Base-by-base conservation (phyloP, 2,888 invertebrate genomes). In the Nomada fabriciana region DNA sequence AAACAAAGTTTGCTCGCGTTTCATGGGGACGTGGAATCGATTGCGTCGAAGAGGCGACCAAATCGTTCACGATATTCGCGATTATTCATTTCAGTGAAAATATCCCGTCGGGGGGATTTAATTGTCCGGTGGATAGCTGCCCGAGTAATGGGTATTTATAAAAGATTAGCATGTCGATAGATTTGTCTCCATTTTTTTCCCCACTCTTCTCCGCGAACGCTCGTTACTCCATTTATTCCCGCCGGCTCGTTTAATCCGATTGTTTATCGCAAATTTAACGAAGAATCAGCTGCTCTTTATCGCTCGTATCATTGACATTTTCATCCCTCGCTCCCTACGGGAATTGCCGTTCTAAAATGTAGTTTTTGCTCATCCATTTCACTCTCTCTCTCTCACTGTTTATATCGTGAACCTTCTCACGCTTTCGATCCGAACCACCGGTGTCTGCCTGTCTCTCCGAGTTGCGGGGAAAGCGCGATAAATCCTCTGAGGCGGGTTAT, bases 401-500 rank as follows among this genome's bases (percentile, higher is more conserved):
- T 13, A 42, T 10, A n/a, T 50, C 52, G 42, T 20, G 25, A 20
- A 13, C 53, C 67, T 50, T 15, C 11, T 47, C 43, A 18, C 11
- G 47, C 36, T n/a, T 50, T 18, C 65, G 15, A 67, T 29, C 23
- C 68, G 18, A 29, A 29, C 72, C n/a, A 36, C 50, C 43, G 53
- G 64, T 29, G 18, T 47, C 69, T 42, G 52, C 29, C 42, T 53
- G 52, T 50, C 42, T 52, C 57, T 43, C 50, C 52, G 20, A 5
- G 42, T 18, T 53, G 52, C 36, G 52, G 53, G 18, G 11, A 36
- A 65, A 42, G 57, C 72, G 50, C 23, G 53, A 82, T 82, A 83
- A 83, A 77, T 71, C 61, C 69, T 67, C 52, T n/a, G 29, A 23
- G 77, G n/a, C 43, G 42, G 68, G 67, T 75, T 83, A 82, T 82